These are phyloP conservation scores for Manacus vitellinus DNA, from an alignment of 2,113 vertebrate species.

Conservation along the genomic window DNA sequence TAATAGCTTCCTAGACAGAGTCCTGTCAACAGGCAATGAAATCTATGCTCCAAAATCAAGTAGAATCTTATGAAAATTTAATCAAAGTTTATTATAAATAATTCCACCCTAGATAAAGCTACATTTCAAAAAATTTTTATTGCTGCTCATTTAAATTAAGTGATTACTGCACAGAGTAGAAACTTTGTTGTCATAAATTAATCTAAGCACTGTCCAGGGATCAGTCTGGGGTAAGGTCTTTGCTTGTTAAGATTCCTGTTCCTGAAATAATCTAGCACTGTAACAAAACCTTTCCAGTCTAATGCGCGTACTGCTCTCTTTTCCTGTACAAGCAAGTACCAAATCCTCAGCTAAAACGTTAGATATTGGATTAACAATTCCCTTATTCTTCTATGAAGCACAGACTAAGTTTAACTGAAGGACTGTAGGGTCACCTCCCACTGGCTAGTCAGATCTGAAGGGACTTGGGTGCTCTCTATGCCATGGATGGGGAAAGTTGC, in stretches of 20 bases:
- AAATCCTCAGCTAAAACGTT: not conserved
- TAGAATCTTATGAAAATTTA: slow-evolving; percentile 8
- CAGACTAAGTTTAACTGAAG: not conserved
- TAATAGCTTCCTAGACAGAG: not conserved
- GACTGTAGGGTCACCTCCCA: not conserved
- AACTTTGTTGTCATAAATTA: slow-evolving; percentile 8
- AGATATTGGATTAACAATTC: not conserved
- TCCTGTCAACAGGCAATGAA: not conserved
- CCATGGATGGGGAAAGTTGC: not conserved
- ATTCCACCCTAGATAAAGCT: not conserved
- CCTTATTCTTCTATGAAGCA: not conserved
- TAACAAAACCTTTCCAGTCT: not conserved
- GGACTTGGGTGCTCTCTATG: not conserved
- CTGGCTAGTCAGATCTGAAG: fast-evolving
- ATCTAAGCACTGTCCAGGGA: not conserved
- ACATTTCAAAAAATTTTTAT: slow-evolving; percentile 10
- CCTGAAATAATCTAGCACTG: not conserved
- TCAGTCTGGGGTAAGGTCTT: not conserved
- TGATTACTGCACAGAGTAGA: not conserved
- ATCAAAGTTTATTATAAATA: slow-evolving; percentile 33
- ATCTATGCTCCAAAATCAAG: not conserved
- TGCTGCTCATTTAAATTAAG: not conserved
- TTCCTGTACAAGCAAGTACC: not conserved
- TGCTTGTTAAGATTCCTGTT: not conserved
- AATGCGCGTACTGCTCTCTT: not conserved